phyloP scores from a whole-genome alignment of 2,888 invertebrate species.

The Steinernema hermaphroditum region DNA sequence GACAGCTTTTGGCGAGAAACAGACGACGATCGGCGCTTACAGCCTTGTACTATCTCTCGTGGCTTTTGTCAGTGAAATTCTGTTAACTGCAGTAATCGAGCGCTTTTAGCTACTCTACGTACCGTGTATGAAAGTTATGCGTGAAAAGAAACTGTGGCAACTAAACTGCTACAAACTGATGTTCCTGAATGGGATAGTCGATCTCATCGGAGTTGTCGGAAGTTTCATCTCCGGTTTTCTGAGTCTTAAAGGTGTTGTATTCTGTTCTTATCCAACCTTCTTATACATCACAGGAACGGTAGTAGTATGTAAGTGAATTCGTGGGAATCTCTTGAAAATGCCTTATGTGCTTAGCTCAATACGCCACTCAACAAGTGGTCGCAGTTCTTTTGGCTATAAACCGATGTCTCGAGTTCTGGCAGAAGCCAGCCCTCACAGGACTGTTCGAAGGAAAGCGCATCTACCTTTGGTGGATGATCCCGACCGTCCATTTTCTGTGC shows the following conservation, averaged over 20 bases:
- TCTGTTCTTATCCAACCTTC: conserved; percentile 20
- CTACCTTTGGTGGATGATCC: not conserved
- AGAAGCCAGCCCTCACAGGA: not conserved
- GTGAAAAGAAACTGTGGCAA: not conserved
- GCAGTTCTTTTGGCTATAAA: not conserved
- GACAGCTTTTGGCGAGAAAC: not conserved
- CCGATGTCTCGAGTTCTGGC: conserved; percentile 16
- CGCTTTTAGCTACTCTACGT: not conserved
- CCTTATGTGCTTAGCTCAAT: not conserved
- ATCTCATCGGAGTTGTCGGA: conserved; percentile 32
- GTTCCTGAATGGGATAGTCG: conserved; percentile 40
- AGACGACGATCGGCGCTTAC: not conserved
- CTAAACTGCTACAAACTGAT: conserved; percentile 37
- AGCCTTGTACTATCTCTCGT: not conserved
- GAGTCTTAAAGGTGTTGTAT: conserved; percentile 34
- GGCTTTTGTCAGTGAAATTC: not conserved
- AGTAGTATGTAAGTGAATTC: conserved; percentile 6
- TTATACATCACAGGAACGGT: not conserved
- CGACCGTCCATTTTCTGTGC: not conserved
- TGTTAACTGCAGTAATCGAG: not conserved
- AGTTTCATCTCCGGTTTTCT: conserved; percentile 36
- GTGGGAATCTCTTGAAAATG: no score
- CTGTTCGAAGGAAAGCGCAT: conserved; percentile 1
- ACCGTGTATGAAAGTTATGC: not conserved
- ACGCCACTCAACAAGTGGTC: not conserved